A percentile compares a stretch with the other conserved stretches of the same genome.
These are phyloP conservation scores for Acanthosepion esculentum DNA, from an alignment of 2,888 invertebrate genomes.

Conservation along the genomic window DNA sequence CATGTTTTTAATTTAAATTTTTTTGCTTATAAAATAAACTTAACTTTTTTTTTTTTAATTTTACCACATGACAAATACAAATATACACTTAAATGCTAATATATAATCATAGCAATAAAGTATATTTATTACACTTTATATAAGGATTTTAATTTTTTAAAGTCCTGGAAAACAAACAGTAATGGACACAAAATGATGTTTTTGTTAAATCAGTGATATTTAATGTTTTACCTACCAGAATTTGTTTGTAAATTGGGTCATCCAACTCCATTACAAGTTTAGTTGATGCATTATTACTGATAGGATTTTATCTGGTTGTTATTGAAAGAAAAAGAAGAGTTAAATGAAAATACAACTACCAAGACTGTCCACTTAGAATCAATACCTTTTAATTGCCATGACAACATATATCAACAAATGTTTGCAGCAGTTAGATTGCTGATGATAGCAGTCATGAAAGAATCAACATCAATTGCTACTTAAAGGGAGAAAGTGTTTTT, in stretches of 20 bases:
- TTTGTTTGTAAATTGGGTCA: not conserved
- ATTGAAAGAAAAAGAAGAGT: not conserved
- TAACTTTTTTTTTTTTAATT: too few relatives aligned
- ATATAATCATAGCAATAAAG: not conserved
- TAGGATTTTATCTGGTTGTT: not conserved
- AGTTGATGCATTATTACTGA: not conserved
- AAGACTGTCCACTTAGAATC: not conserved
- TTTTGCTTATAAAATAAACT: too few relatives aligned
- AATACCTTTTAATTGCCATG: slow-evolving; percentile 20
- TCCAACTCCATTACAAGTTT: not conserved
- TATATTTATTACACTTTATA: not conserved
- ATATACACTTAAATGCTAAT: too few relatives aligned
- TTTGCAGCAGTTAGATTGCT: not conserved
- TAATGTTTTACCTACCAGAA: not conserved
- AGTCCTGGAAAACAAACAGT: not conserved
- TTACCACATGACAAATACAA: too few relatives aligned
- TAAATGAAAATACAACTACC: not conserved
- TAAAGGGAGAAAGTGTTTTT: not conserved
- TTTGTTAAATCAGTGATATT: not conserved
- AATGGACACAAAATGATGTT: not conserved
- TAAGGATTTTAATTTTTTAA: not conserved
- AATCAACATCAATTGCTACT: not conserved
- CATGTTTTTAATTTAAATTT: too few relatives aligned
- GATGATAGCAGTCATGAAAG: not conserved
- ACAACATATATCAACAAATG: slow-evolving; percentile 1